phyloP scores from a whole-genome alignment of 1,140 invertebrate genomes.

The Lasioglossum albipes region DNA sequence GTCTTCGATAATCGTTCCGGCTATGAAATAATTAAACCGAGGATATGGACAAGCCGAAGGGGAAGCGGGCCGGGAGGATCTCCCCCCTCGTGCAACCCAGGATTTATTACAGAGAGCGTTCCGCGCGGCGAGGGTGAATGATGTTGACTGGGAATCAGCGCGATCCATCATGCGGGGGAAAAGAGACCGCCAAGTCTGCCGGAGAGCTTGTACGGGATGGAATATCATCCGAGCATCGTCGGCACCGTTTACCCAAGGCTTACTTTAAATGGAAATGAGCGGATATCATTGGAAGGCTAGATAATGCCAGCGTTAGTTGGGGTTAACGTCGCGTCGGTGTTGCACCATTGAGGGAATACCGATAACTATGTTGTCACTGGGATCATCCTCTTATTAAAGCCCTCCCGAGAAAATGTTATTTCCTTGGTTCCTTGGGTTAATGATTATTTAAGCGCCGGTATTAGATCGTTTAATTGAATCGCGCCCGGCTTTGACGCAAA shows the following conservation, averaged over 20 bases:
- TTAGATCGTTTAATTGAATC: neutral
- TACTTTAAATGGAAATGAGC: constrained; percentile 46
- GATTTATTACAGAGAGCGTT: constrained; percentile 8
- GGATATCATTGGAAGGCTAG: constrained; percentile 13
- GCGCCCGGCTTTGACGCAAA: too few relatives aligned
- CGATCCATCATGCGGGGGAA: constrained; percentile 10
- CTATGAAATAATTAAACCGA: constrained; percentile 54
- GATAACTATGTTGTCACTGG: constrained; percentile 1
- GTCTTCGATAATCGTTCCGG: constrained; percentile 37
- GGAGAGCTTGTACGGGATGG: constrained; percentile 2
- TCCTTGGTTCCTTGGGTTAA: neutral
- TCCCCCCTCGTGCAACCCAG: neutral
- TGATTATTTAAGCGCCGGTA: neutral
- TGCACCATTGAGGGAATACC: neutral
- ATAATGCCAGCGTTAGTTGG: neutral
- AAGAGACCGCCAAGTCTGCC: neutral
- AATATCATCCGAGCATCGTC: neutral
- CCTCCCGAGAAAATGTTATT: neutral
- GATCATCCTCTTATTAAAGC: neutral
- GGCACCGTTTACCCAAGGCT: constrained; percentile 15
- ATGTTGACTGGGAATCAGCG: constrained; percentile 17
- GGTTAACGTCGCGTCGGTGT: neutral
- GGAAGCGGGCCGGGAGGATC: neutral
- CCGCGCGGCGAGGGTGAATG: neutral
- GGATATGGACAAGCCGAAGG: neutral